phyloP scores from a whole-genome alignment of 2,113 vertebrate genomes.

The Corydoras maculifer region DNA sequence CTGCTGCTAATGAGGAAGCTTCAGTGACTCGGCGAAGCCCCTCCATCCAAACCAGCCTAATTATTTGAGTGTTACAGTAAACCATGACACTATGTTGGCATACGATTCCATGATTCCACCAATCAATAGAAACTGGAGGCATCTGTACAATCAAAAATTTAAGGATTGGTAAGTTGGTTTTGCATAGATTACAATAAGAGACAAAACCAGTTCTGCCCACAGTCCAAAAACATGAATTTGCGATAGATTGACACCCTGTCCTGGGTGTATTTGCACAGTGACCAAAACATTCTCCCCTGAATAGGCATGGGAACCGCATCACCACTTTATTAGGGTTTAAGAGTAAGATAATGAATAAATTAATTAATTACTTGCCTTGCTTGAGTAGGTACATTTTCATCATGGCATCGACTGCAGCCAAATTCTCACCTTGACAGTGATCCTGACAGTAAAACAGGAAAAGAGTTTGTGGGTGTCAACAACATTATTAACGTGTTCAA shows the following conservation, averaged over 20 bases:
- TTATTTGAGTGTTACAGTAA: conserved; percentile 70
- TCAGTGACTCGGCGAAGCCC: conserved; percentile 41
- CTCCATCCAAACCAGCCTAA: conserved; percentile 52
- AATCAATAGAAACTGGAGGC: conserved; percentile 60
- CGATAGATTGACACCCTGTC: no score
- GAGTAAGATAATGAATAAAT: no score
- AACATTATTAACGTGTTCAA: no score
- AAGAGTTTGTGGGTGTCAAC: no score
- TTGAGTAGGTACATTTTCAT: no score
- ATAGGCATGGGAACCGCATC: no score
- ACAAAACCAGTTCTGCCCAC: not conserved
- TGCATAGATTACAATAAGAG: conserved; percentile 13
- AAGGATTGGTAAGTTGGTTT: conserved; percentile 51
- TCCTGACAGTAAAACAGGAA: not conserved
- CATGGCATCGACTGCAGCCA: no score
- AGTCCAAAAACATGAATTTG: no score
- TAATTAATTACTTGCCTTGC: no score
- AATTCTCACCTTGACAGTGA: conserved; percentile 14
- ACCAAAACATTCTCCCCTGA: no score
- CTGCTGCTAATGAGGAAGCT: conserved; percentile 64
- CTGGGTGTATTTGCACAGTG: no score
- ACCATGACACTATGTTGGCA: conserved; percentile 64
- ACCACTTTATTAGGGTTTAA: no score
- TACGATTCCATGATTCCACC: conserved; percentile 63
- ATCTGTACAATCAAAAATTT: conserved; percentile 31